Conservation (phyloP, 2,888 invertebrate species). For the Aspidapion aeneum region DNA sequence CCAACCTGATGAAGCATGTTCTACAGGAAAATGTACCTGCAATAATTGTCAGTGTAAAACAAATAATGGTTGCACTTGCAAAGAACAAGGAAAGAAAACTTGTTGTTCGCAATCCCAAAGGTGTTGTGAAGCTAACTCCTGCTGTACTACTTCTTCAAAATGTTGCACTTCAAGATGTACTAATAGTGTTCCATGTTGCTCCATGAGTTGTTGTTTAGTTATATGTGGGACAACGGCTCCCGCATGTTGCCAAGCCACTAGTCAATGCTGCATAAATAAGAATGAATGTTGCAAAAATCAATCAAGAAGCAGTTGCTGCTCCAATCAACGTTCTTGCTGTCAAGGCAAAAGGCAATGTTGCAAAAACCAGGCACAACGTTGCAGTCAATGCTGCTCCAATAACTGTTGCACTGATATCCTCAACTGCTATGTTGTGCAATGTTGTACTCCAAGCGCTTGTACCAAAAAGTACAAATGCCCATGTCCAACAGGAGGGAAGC, state of each 20-base stretch:
- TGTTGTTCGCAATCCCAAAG: too few species aligned
- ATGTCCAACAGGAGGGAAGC: neutral
- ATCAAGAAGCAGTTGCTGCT: slow-evolving; percentile 1
- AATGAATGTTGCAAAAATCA: neutral
- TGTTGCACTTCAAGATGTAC: too few species aligned
- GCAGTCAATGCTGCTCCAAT: neutral
- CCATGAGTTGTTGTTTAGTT: too few species aligned
- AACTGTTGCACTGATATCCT: neutral
- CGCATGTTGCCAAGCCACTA: too few species aligned
- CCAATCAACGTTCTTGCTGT: neutral
- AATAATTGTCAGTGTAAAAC: slow-evolving; percentile 9
- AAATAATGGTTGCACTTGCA: neutral
- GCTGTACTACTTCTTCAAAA: too few species aligned
- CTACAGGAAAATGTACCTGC: slow-evolving; percentile 5
- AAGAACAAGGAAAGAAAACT: slow-evolving; percentile 4
- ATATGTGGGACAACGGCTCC: too few species aligned
- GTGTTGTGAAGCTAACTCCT: too few species aligned
- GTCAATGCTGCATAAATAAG: neutral
- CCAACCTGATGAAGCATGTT: too few species aligned
- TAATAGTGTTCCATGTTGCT: too few species aligned
- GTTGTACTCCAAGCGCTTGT: too few species aligned
- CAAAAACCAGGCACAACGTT: neutral
- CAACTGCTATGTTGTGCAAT: too few species aligned
- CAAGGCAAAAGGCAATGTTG: neutral
- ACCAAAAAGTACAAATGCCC: slow-evolving; percentile 1